Base-by-base conservation (phyloP, 2,888 invertebrate genomes). In the Plagodis pulveraria region DNA sequence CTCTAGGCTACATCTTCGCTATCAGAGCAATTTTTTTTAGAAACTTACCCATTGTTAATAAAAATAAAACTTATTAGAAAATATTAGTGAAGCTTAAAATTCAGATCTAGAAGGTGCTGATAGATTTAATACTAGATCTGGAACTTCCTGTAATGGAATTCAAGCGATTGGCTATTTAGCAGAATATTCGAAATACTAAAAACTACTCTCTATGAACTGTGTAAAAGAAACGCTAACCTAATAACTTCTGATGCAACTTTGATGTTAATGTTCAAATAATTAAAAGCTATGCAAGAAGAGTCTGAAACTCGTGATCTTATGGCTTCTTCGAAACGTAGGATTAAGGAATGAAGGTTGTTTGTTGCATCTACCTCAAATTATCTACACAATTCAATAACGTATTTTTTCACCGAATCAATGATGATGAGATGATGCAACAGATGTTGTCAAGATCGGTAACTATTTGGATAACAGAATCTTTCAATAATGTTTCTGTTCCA, bases 401-500 rank as follows among this genome's bases (percentile, higher is more conserved):
- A 41, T 41, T 41, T 41, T 41, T 41, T 41, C 41, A n/a, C 9
- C n/a, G 41, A 41, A 41, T 41, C 9, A 41, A 41, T 41, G n/a
- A 5, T n/a, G 41, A 41, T 41, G 6, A 41, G 41, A 41, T 41
- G 41, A 41, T 5, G 41, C 6, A 41, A 41, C 41, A 41, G n/a
- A 41, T 41, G 41, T 41, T 41, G 41, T 9, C 41, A 41, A 41
- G 41, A 41, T 41, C 41, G 41, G 41, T 41, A 7, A n/a, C 41
- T 41, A 41, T 41, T 41, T n/a, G n/a, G 41, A 41, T 41, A 9
- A n/a, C 41, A 41, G 41, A 41, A 41, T 41, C n/a, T 41, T 41
- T n/a, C 2, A n/a, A 42, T 58, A 61, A 67, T 61, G 60, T 41
- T 41, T 41, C 41, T 41, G 41, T 41, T 41, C 41, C 41, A 41